Conservation (phyloP, 2,888 invertebrate species). For the Laothoe populi region DNA sequence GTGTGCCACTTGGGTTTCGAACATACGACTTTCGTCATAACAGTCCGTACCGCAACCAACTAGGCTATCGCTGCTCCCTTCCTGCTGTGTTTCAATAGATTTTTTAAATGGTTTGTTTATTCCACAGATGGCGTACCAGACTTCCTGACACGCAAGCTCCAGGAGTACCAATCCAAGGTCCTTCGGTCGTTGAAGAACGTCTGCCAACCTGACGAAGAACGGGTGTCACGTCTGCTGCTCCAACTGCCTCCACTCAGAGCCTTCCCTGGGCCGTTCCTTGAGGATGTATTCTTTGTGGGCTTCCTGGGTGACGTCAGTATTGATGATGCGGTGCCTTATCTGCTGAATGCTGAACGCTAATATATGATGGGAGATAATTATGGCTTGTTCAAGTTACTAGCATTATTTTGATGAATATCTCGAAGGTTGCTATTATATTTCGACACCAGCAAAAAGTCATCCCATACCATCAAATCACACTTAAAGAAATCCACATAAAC, state of each 20-base stretch:
- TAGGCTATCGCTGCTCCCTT: no score
- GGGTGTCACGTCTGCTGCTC: conserved; percentile 86
- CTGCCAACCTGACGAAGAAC: conserved; percentile 62
- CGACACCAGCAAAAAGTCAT: no score
- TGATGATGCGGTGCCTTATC: conserved; percentile 96
- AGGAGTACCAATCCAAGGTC: conserved; percentile 77
- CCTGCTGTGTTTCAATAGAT: no score
- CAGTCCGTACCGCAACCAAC: no score
- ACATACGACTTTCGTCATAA: no score
- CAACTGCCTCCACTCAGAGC: conserved; percentile 89
- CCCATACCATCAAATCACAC: no score
- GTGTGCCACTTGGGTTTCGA: no score
- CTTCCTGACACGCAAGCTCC: conserved; percentile 72
- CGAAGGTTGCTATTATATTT: no score
- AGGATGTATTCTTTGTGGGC: conserved; percentile 96
- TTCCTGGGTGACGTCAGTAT: conserved; percentile 97
- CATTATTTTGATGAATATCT: no score
- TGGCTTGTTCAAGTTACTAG: no score
- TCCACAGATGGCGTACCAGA: conserved; percentile 79
- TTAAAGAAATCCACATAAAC: no score
- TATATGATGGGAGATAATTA: neutral
- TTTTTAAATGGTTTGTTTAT: conserved; percentile 34
- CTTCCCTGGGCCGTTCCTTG: conserved; percentile 90
- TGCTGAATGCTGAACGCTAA: conserved; percentile 85
- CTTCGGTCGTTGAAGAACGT: conserved; percentile 73